Evolutionary conservation across 1,140 invertebrate species (phyloP), one percentile per base, ranked within the genome.

Genomic region (Vollenhovia emeryi): DNA sequence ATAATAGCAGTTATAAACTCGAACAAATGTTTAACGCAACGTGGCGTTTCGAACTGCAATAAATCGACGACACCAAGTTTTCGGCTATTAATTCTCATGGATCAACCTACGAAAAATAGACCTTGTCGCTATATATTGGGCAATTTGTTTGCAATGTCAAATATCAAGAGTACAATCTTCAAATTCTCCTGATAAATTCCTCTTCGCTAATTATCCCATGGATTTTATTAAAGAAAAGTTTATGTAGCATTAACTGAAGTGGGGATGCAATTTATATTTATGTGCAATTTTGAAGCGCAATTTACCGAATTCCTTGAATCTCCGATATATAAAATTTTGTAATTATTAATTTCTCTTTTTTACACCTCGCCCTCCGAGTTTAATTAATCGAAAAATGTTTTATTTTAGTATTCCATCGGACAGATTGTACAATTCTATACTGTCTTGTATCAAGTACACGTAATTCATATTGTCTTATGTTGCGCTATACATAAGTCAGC

Each of bases 1-100:
- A 82, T 82, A 82, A 71, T 82, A 57, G 78, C 64, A 21, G 48
- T 82, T 52, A 71, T 71, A 82, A 82, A 71, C 64, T 71, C 50
- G 78, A 57, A 82, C 64, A 82, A 82, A 71, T 71, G 78, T 80
- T 80, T 80, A 64, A 71, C 78, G 50, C 64, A 71, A 82, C 66
- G 30, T 79, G 43, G 60, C 64, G 36, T 57, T 71, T 21, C 50
- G 50, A 82, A 71, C 50, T 71, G 50, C 36, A 50, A 82, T 82
- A 82, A 82, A 82, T 82, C 36, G 66, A 71, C 78, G 50, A 45
- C 36, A 59, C 36, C 33, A 68, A 82, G 50, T 82, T 82, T 43
- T 57, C 66, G 21, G 27, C 78, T 71, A 82, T 71, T 82, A 82
- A 82, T 82, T 80, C 36, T 80, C 48, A 33, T 45, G 71, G 36